Evolutionary conservation across 2,797 vertebrate species (phyloP).

Genomic region (Macrochelys suwanniensis): DNA sequence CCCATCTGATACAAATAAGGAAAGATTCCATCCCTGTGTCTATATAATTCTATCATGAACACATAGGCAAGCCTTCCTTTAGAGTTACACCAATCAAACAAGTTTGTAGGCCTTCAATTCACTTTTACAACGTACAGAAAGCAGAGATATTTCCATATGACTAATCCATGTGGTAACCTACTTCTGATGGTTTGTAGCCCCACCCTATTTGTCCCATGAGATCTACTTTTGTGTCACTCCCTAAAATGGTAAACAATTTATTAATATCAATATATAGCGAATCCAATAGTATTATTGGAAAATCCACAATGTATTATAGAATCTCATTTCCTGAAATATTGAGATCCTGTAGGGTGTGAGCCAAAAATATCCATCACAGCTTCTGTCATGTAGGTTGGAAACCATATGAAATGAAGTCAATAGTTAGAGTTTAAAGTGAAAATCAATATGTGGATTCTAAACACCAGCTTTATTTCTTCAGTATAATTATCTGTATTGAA

Average conservation of each 20-base stretch:
- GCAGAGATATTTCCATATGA: neutral
- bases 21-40: neutral
- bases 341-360: neutral
- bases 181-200: neutral
- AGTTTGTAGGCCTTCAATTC: neutral
- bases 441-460: conserved; percentile 15
- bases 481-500: conserved; percentile 27
- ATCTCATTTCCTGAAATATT: conserved; percentile 18
- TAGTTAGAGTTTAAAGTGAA: conserved; percentile 26
- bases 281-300: conserved; percentile 13
- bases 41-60: neutral
- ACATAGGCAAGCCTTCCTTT: neutral
- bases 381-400: neutral
- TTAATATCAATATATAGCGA: conserved; percentile 1
- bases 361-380: neutral
- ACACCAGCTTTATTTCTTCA: conserved; percentile 13
- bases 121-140: neutral
- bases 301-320: neutral
- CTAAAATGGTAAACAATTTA: neutral
- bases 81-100: neutral
- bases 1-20: neutral
- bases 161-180: neutral
- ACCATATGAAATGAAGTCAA: conserved; percentile 25
- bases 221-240: neutral
- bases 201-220: neutral